Evolutionary conservation across 2,113 vertebrate genomes (phyloP).

Genomic region (crab-eating macaque (Macaca fascicularis)): DNA sequence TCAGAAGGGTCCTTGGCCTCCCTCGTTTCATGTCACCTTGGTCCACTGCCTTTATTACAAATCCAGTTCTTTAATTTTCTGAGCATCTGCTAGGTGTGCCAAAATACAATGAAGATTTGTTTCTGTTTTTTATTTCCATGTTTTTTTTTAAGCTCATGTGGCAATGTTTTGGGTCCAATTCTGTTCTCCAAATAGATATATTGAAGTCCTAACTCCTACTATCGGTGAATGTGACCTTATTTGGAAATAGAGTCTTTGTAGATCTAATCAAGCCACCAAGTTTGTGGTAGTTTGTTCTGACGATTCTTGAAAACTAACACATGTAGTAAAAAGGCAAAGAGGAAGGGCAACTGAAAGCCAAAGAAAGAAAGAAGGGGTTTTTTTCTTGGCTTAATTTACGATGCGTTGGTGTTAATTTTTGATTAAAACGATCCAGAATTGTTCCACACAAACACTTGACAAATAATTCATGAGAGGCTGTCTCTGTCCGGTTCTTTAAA

Average conservation of each 20-base stretch:
- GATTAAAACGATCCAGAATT: not conserved
- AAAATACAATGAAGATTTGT: not conserved
- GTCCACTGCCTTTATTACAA: not conserved
- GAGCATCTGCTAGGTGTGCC: not conserved
- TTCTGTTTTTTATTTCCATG: not conserved
- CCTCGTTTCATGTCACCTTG: not conserved
- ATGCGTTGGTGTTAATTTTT: not conserved
- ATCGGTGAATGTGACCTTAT: not conserved
- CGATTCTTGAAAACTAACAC: not conserved
- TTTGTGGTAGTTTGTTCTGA: not conserved
- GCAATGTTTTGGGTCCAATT: not conserved
- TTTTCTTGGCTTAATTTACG: not conserved
- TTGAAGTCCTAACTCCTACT: not conserved
- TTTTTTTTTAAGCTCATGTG: not conserved
- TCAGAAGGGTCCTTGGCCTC: not conserved
- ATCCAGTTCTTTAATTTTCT: conserved; percentile 16
- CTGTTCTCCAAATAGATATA: not conserved
- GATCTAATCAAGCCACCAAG: not conserved
- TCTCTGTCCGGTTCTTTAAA: not conserved
- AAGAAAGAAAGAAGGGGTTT: not conserved
- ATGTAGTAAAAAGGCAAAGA: not conserved
- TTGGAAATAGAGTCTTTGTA: not conserved
- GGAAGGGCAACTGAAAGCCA: not conserved
- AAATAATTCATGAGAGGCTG: not conserved
- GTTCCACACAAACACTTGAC: not conserved